Percentiles rank a stretch among this genome's conserved stretches.
Conservation (phyloP, 2,113 vertebrate genomes). For the Dunckerocampus dactyliophorus region DNA sequence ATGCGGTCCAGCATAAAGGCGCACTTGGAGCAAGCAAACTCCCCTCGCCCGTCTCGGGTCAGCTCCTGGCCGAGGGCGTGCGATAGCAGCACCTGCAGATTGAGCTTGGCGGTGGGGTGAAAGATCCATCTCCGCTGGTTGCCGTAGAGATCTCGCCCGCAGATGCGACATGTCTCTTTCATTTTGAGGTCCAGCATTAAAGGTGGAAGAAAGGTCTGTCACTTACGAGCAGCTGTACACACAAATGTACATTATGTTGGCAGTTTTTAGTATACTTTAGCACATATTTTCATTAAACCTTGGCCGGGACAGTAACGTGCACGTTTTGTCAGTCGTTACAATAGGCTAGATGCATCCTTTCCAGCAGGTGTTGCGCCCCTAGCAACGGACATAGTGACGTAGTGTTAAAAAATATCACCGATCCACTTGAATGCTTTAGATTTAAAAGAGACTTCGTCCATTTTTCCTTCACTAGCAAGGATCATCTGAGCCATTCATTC, state of each 20-base stretch:
- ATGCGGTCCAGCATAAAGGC: conserved; percentile 95
- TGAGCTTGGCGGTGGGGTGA: conserved; percentile 85
- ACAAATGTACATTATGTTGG: conserved; percentile 1
- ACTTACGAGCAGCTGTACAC: not conserved
- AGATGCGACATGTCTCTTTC: conserved; percentile 91
- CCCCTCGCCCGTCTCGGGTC: conserved; percentile 83
- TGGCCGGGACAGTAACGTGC: not conserved
- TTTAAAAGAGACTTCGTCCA: not conserved
- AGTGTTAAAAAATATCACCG: conserved; percentile 35
- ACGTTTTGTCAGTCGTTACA: conserved; percentile 7
- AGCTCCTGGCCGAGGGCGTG: conserved; percentile 86
- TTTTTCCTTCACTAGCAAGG: conserved; percentile 11
- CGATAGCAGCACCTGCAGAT: conserved; percentile 89
- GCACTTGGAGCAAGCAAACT: conserved; percentile 96
- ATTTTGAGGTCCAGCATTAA: conserved; percentile 74
- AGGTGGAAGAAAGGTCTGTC: conserved; percentile 5
- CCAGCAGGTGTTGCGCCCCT: conserved; percentile 43
- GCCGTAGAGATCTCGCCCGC: conserved; percentile 89
- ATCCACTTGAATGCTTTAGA: not conserved
- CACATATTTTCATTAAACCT: not conserved
- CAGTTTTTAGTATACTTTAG: not conserved
- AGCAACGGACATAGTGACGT: conserved; percentile 5
- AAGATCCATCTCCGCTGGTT: conserved; percentile 99
- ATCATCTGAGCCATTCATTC: conserved; percentile 44
- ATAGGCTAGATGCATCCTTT: conserved; percentile 12